Evolutionary conservation across 2,888 invertebrate genomes (phyloP).

Genomic region (Epinotia nisella): DNA sequence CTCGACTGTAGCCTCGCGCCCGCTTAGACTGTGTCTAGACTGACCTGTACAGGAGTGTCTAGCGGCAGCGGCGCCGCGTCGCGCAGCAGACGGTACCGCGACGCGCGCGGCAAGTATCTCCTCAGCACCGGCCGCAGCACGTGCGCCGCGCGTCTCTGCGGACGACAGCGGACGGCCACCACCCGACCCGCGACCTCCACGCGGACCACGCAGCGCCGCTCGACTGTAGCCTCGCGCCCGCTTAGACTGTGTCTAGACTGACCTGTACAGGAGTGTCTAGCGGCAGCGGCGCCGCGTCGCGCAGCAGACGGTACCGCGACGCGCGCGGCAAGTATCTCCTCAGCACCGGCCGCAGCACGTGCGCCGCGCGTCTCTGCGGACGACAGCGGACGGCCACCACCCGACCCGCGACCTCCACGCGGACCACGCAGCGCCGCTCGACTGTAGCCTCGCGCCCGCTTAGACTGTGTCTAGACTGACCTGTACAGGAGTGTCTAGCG

Average conservation of each 20-base stretch:
- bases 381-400: constrained; percentile 95
- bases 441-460: too few relatives aligned
- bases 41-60: constrained; percentile 43
- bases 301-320: constrained; percentile 54
- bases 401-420: constrained; percentile 93
- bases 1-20: too few relatives aligned
- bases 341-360: constrained; percentile 92
- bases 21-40: too few relatives aligned
- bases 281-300: constrained; percentile 91
- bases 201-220: too few relatives aligned
- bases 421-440: too few relatives aligned
- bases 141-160: too few relatives aligned
- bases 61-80: constrained; percentile 31
- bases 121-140: constrained; percentile 84
- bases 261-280: constrained; percentile 45
- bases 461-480: too few relatives aligned
- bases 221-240: too few relatives aligned
- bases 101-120: constrained; percentile 70
- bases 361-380: constrained; percentile 89
- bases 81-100: constrained; percentile 22
- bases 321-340: constrained; percentile 71
- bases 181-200: constrained; percentile 87
- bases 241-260: constrained; percentile 70
- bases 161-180: too few relatives aligned
- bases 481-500: too few relatives aligned